These are phyloP conservation scores for Eupithecia pulchellata DNA, from an alignment of 2,888 invertebrate genomes.

Conservation along the genomic window DNA sequence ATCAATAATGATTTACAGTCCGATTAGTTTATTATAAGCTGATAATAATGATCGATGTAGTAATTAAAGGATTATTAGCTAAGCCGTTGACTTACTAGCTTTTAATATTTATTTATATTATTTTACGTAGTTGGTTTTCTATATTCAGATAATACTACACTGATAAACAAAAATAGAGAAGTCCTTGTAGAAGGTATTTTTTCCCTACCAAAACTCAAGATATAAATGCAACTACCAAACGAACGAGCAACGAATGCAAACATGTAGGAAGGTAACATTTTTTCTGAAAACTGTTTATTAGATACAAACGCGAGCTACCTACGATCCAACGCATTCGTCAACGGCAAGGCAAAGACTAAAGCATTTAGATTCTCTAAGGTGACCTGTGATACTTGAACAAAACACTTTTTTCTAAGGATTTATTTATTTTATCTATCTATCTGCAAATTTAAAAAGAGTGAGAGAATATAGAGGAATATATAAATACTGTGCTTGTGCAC, in stretches of 20 bases:
- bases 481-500: too few relatives aligned
- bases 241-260: not conserved
- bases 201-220: not conserved
- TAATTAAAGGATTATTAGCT: not conserved
- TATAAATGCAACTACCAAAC: not conserved
- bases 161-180: not conserved
- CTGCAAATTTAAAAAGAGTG: too few relatives aligned
- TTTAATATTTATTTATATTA: not conserved
- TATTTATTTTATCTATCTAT: too few relatives aligned
- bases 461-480: too few relatives aligned
- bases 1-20: slow-evolving; percentile 1
- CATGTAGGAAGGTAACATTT: not conserved
- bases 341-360: too few relatives aligned
- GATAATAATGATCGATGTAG: not conserved
- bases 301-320: not conserved
- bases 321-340: not conserved
- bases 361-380: too few relatives aligned
- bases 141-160: not conserved
- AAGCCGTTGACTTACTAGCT: not conserved
- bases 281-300: not conserved
- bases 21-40: not conserved
- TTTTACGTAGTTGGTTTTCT: not conserved
- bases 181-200: not conserved
- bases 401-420: too few relatives aligned
- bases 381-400: too few relatives aligned